These are phyloP conservation scores for Sebastes matsubarae DNA, from an alignment of 2,797 vertebrate genomes.

Conservation along the genomic window DNA sequence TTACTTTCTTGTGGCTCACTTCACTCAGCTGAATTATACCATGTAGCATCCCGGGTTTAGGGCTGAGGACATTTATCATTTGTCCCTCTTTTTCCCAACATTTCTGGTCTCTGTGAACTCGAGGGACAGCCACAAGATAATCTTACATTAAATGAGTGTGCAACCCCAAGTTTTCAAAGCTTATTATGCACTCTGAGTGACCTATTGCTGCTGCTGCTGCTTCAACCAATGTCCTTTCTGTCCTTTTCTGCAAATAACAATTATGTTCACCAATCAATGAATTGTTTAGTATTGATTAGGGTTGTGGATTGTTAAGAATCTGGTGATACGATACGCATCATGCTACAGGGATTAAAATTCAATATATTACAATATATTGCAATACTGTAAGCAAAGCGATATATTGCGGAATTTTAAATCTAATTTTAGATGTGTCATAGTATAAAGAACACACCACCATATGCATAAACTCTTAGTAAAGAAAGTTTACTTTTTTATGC, in stretches of 20 bases:
- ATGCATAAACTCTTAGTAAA: too few species aligned
- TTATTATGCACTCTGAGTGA: neutral
- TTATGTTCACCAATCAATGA: neutral
- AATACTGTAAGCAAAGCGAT: too few species aligned
- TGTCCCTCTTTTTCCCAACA: neutral
- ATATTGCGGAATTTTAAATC: too few species aligned
- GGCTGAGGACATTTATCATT: constrained; percentile 12
- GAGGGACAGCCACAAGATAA: neutral
- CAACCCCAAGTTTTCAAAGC: neutral
- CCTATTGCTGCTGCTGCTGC: neutral
- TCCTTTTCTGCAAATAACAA: neutral
- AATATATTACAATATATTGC: too few species aligned
- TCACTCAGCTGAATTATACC: constrained; percentile 3
- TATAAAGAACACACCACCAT: too few species aligned
- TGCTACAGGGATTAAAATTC: too few species aligned
- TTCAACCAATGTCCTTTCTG: neutral
- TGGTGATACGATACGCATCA: too few species aligned
- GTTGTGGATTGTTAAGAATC: too few species aligned
- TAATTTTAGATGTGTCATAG: too few species aligned
- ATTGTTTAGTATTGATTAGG: neutral
- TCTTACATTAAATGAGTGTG: neutral
- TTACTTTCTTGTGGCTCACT: neutral
- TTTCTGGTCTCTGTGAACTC: constrained; percentile 3
- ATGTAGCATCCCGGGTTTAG: neutral
- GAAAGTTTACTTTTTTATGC: too few species aligned